Evolutionary conservation across 2,113 vertebrate genomes (phyloP), one percentile per base, ranked within the genome.

Genomic region (Leuciscus idus): DNA sequence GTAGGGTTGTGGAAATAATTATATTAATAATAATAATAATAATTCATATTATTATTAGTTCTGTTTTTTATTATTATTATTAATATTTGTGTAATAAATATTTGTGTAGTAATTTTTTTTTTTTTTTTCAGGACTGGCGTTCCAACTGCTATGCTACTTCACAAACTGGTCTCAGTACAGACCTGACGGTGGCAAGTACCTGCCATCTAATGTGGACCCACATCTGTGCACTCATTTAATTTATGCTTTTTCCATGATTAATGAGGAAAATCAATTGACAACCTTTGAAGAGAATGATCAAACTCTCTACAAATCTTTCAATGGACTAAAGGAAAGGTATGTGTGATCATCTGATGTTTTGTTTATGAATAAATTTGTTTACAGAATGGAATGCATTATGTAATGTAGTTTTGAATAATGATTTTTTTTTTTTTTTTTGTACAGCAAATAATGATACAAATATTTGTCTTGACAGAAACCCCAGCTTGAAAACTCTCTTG

Each of bases 131-230:
- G 96, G 91, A 62, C 91, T 93, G 83, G 94, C 95, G 52, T 96
- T 93, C 81, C 92, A 95, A 89, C 93, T 97, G 80, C 91, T 91
- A 77, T 97, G 96, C 62, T 97, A 97, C 91, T 97, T 96, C 90
- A 95, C 94, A 90, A 97, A 95, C 94, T 97, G 96, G 96, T 94
- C 95, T 88, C 96, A 97, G 90, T 96, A 97, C 74, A 90, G 94
- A 79, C 92, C 95, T 1, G 94, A 91, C 0, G 2, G n/a, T 57
- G 95, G 94, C 0, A 92, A 3, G 4, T 96, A 77, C 89, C 85
- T 90, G 23, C 95, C 96, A 0, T 88, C 90, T 0, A 91, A 96
- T 11, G 87, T 97, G 0, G 92, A 97, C 87, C 95, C 96, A 0
- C 74, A 70, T 61, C 94, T 97, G 26, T 97, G 96, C 57, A 91